Conservation (phyloP, 2,888 invertebrate species). For the Xestia c-nigrum region DNA sequence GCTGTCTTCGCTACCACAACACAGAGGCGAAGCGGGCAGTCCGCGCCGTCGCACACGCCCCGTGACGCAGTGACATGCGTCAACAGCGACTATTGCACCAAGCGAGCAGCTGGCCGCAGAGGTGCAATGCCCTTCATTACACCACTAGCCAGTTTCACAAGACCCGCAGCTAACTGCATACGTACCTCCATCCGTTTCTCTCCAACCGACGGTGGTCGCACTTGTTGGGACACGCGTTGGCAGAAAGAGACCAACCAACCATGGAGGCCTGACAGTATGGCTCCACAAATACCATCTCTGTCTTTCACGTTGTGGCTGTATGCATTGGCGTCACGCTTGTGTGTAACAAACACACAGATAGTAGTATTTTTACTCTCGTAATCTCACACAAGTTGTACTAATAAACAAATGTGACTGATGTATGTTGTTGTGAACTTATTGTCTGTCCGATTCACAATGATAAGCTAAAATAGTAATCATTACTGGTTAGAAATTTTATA, state of each 20-base stretch:
- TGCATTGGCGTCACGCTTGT: conserved; percentile 52
- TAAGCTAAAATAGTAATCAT: background rate
- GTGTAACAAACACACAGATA: conserved; percentile 55
- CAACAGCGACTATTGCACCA: conserved; percentile 85
- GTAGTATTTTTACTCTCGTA: conserved; percentile 52
- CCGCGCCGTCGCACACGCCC: conserved; percentile 81
- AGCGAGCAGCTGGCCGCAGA: conserved; percentile 78
- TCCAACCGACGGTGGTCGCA: conserved; percentile 47
- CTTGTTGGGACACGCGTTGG: conserved; percentile 45
- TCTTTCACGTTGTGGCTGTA: conserved; percentile 67
- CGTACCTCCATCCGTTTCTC: conserved; percentile 52
- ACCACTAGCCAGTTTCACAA: conserved; percentile 47
- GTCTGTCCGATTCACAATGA: background rate
- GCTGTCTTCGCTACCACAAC: conserved; percentile 58
- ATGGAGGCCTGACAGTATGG: conserved; percentile 62
- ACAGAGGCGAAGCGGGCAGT: conserved; percentile 53
- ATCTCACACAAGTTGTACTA: conserved; percentile 35
- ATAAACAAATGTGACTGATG: conserved; percentile 34
- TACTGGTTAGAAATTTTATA: background rate
- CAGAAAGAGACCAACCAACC: conserved; percentile 65
- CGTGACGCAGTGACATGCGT: conserved; percentile 89
- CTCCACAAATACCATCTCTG: conserved; percentile 71
- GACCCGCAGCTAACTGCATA: conserved; percentile 54
- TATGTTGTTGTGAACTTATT: conserved; percentile 8
- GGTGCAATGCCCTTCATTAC: conserved; percentile 73